These are phyloP conservation scores for Papilio elwesi DNA, from an alignment of 2,888 invertebrate species.

Conservation along the genomic window DNA sequence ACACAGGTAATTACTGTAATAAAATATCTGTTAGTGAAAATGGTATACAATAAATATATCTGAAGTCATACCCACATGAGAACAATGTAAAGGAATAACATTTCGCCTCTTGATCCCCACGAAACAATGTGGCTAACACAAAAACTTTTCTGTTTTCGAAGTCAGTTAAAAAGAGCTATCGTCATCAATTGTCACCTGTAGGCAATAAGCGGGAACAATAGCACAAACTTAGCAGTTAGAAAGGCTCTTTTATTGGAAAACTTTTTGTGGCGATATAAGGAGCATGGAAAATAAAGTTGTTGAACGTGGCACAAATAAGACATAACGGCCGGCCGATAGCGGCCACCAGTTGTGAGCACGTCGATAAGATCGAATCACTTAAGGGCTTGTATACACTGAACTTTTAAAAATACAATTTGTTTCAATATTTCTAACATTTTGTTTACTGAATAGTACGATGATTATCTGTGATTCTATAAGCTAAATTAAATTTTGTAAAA, in stretches of 20 bases:
- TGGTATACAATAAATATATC: constrained; percentile 3
- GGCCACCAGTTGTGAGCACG: constrained; percentile 24
- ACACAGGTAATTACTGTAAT: no score
- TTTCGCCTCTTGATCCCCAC: constrained; percentile 33
- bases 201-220: constrained; percentile 74
- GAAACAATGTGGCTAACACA: constrained; percentile 49
- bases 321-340: constrained; percentile 61
- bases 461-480: not conserved
- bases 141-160: constrained; percentile 56
- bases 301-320: constrained; percentile 80
- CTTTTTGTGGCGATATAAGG: constrained; percentile 68
- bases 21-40: no score
- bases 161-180: constrained; percentile 77
- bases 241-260: constrained; percentile 81
- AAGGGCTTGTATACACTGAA: constrained; percentile 24
- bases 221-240: constrained; percentile 71
- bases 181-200: constrained; percentile 82
- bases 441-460: not conserved
- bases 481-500: not conserved
- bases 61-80: not conserved
- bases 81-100: constrained; percentile 27
- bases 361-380: constrained; percentile 40
- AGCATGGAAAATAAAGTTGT: constrained; percentile 76
- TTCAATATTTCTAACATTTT: not conserved
- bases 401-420: not conserved